Evolutionary conservation across 2,888 invertebrate genomes (phyloP).

Genomic region (Caenorhabditis japonica): DNA sequence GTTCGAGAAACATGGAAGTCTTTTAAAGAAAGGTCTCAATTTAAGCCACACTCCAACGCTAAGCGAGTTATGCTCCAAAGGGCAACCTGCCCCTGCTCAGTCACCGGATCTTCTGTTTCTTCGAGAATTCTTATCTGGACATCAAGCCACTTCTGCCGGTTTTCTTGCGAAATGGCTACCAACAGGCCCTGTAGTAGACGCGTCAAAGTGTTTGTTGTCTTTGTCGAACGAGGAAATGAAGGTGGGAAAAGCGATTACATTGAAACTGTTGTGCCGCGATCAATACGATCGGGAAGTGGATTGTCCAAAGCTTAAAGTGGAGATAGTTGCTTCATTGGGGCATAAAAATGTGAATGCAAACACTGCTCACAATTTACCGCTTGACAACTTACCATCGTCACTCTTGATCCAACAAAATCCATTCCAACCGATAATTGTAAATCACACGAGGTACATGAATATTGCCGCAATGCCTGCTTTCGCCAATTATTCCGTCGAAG

Average conservation of each 20-base stretch:
- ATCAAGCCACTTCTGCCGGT: constrained; percentile 89
- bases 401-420: constrained; percentile 62
- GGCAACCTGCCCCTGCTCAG: constrained; percentile 59
- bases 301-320: constrained; percentile 57
- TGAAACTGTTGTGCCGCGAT: constrained; percentile 46
- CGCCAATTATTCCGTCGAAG: constrained; percentile 90
- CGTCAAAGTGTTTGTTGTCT: constrained; percentile 82
- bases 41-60: constrained; percentile 89
- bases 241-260: constrained; percentile 63
- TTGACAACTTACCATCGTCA: constrained; percentile 42
- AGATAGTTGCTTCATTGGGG: constrained; percentile 36
- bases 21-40: constrained; percentile 89
- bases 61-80: constrained; percentile 83
- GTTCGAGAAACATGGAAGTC: constrained; percentile 78
- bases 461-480: constrained; percentile 92
- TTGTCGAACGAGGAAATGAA: constrained; percentile 61
- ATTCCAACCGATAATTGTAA: constrained; percentile 72
- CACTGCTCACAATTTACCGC: constrained; percentile 13
- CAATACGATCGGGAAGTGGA: constrained; percentile 58
- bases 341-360: constrained; percentile 15
- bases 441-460: constrained; percentile 84
- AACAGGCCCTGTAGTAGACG: constrained; percentile 61
- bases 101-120: constrained; percentile 80
- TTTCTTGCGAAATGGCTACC: constrained; percentile 90
- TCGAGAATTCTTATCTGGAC: constrained; percentile 84